Base-by-base conservation (phyloP, 2,113 vertebrate genomes). In the Ciconia maguari region DNA sequence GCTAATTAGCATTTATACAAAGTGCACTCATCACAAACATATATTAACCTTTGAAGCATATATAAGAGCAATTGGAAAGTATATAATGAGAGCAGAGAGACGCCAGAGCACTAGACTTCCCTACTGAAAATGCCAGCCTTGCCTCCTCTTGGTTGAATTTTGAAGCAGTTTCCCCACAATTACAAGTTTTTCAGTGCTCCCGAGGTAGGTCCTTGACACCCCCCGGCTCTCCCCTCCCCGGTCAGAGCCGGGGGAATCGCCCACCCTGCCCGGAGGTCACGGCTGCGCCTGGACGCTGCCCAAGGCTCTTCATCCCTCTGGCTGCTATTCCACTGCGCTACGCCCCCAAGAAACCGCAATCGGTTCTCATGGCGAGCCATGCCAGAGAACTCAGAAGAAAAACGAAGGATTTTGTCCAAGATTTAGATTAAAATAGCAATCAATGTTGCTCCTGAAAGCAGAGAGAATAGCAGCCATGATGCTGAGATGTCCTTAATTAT, bases 21-120 rank as follows among this genome's bases (percentile, higher is more conserved):
- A 96, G 84, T 70, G 72, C 84, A 79, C 95, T 95, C 94, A 64
- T 97, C 96, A 95, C 89, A 93, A 96, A 93, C 94, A 93, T 79
- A 84, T 19, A 96, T 96, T 97, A 96, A 96, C 97, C 96, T 97
- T 94, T 91, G 95, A 92, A 75, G 93, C 83, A 74, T 55, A 89
- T 38, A 49, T n/a, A 93, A 96, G 93, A 93, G 94, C 92, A 83
- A 42, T 13, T 58, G 77, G 42, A 27, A 97, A 89, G 89, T 80
- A 83, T 27, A 24, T 90, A 89, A 93, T 17, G 80, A 93, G 85
- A 94, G 96, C 29, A 10, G 83, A 76, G 93, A 89, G 64, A 72
- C 26, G 12, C 24, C 68, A 13, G 79, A 94, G 85, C 87, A 65
- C n/a, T 15, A 81, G 72, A 70, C 71, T 58, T 89, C 64, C 66